Evolutionary conservation across 2,888 invertebrate species (phyloP).

Genomic region (Phanerotoma sp.): DNA sequence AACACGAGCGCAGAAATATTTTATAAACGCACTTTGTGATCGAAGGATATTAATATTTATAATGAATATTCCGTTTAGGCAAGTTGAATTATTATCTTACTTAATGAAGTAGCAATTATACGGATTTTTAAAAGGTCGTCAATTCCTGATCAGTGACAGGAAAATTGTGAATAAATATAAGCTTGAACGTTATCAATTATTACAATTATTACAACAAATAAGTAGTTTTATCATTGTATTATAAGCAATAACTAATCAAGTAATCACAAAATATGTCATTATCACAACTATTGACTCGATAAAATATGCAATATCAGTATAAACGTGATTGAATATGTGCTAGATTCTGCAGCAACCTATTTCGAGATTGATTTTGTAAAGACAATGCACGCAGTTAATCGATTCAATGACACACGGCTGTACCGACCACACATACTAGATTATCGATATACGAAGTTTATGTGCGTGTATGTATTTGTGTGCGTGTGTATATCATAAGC

Average conservation of each 20-base stretch:
- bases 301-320: too few species aligned
- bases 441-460: slow-evolving; percentile 33
- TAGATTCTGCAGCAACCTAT: too few species aligned
- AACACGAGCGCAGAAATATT: slow-evolving; percentile 29
- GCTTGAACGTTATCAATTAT: neutral
- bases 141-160: neutral
- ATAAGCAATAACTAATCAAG: slow-evolving; percentile 10
- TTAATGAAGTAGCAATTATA: neutral
- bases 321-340: too few species aligned
- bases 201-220: too few species aligned
- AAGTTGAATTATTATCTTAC: neutral
- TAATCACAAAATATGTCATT: slow-evolving; percentile 4
- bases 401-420: slow-evolving; percentile 38
- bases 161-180: neutral
- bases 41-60: slow-evolving; percentile 3
- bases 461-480: too few species aligned
- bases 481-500: slow-evolving; percentile 28
- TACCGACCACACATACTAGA: slow-evolving; percentile 24
- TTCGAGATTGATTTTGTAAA: too few species aligned
- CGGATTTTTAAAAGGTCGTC: neutral
- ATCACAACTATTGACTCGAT: too few species aligned
- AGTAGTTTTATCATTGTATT: too few species aligned
- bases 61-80: neutral
- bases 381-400: slow-evolving; percentile 19
- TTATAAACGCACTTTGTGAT: slow-evolving; percentile 25